Evolutionary conservation across 2,113 vertebrate species (phyloP).

Genomic region (Psilopsiagon aymara): DNA sequence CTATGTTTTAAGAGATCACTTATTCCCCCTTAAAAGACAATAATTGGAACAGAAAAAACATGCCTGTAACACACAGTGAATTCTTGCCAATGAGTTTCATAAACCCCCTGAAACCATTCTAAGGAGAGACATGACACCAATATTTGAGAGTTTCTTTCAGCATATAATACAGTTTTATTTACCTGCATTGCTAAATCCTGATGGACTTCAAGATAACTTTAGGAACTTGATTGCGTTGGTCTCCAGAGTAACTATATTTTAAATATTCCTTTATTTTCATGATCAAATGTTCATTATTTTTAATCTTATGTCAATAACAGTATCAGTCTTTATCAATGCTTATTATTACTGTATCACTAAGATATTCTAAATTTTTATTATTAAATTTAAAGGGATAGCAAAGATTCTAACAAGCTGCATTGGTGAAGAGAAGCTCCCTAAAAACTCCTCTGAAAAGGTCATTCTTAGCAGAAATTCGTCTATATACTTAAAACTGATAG

Average conservation of each 20-base stretch:
- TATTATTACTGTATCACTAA: not conserved
- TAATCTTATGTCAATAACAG: not conserved
- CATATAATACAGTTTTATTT: not conserved
- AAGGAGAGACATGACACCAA: not conserved
- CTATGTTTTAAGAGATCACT: not conserved
- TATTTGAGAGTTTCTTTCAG: not conserved
- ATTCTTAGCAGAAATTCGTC: conserved; percentile 35
- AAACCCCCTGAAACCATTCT: not conserved
- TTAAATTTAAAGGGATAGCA: not conserved
- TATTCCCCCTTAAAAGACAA: not conserved
- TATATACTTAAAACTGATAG: conserved; percentile 42
- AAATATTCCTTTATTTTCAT: not conserved
- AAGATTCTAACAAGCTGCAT: not conserved
- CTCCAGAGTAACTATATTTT: not conserved
- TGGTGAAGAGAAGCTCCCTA: not conserved
- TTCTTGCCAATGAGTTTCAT: not conserved
- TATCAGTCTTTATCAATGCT: not conserved
- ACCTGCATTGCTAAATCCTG: not conserved
- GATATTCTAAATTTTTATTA: not conserved
- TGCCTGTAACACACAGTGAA: not conserved
- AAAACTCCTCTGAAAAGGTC: conserved; percentile 45
- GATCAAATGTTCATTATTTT: not conserved
- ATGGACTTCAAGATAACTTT: not conserved
- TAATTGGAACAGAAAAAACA: not conserved
- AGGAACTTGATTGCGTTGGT: not conserved